Base-by-base conservation (phyloP, 64 coral and sea anemone species). In the Acropora yongei region DNA sequence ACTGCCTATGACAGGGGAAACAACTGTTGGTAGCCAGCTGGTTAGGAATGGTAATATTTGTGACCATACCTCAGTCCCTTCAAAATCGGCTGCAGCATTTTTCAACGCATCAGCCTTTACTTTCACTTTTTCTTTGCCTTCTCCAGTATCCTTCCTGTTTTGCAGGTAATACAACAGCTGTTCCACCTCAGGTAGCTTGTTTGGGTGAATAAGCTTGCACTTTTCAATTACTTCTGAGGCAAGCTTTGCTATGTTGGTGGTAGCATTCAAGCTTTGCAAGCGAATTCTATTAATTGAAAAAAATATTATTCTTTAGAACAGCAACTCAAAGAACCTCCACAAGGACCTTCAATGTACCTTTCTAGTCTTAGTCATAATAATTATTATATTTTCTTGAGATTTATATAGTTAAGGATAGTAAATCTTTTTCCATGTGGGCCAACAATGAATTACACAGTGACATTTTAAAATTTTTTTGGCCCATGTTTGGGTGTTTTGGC, bases 191-290 rank as follows among this genome's bases (percentile, higher is more conserved):
- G 97, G 97, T 60, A 99, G 60, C 18, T 99, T 99, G 43, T 88
- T 93, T 20, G 97, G 97, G 63, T 99, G 97, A 87, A 99, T 99
- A 17, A 99, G 91, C 78, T 96, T 99, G 68, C 97, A 99, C 85
- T 99, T 99, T 87, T 95, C 97, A 78, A 99, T 95, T 47, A 99
- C 88, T 76, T 99, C 94, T 77, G 95, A 86, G 80, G 97, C 93
- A 71, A 99, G 71, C 14, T 89, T 92, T 80, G 85, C 88, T 57
- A 99, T 94, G n/a, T 96, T 96, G 18, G 97, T 96, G 51, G 88
- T 96, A 41, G 94, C 87, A 83, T 94, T 99, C 40, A 99, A 75
- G 60, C 97, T 93, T 53, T 92, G 95, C 3, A 99, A 67, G 16
- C 94, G 97, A 94, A 99, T 96, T 75, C 97, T 99, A 78, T 18